phyloP scores from a whole-genome alignment of 2,888 invertebrate genomes.

The Ophion ellenae region DNA sequence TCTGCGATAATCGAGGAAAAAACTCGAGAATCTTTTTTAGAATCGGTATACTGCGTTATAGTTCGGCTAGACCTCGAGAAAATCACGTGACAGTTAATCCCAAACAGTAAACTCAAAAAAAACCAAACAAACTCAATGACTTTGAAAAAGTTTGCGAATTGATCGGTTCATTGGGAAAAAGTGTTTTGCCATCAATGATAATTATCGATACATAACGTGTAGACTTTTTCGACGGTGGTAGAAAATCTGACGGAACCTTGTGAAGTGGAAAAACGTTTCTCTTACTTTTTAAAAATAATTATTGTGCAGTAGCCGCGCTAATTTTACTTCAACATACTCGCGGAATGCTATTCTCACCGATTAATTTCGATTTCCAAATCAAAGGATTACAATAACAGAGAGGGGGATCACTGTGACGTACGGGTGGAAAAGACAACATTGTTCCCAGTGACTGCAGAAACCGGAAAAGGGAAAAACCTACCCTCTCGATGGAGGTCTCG shows the following conservation, averaged over 20 bases:
- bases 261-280: neutral
- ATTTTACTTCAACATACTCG: neutral
- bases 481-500: slow-evolving; percentile 87
- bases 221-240: neutral
- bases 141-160: neutral
- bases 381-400: neutral
- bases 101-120: neutral
- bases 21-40: neutral
- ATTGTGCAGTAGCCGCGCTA: neutral
- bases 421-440: neutral
- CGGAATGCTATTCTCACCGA: neutral
- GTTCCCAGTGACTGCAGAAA: neutral
- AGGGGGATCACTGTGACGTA: neutral
- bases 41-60: neutral
- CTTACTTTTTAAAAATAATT: neutral
- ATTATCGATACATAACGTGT: neutral
- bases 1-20: neutral
- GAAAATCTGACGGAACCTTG: neutral
- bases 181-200: neutral
- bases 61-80: neutral
- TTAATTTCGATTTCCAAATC: neutral
- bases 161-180: neutral
- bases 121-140: neutral
- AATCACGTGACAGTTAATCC: neutral
- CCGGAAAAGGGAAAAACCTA: slow-evolving; percentile 71